phyloP scores from a whole-genome alignment of 2,113 vertebrate species.

The Eulacestoma nigropectus region DNA sequence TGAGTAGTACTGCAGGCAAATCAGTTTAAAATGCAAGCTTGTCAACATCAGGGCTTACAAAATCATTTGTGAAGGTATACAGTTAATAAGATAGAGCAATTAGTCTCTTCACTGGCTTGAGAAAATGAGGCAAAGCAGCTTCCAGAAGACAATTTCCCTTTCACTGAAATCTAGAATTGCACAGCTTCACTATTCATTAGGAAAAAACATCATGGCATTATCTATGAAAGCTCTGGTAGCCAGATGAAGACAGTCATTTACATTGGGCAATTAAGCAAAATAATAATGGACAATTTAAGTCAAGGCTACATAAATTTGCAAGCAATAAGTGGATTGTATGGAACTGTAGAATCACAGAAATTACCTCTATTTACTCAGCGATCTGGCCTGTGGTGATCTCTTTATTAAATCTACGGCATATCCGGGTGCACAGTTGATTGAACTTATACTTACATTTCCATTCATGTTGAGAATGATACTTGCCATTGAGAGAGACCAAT shows the following conservation, averaged over 20 bases:
- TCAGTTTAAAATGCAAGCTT: not conserved
- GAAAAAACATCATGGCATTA: not conserved
- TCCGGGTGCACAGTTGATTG: not conserved
- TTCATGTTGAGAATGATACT: not conserved
- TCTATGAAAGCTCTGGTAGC: not conserved
- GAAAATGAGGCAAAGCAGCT: not conserved
- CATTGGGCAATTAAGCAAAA: not conserved
- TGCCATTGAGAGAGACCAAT: no score
- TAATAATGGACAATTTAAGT: not conserved
- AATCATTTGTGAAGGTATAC: not conserved
- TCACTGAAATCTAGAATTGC: not conserved
- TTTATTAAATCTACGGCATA: not conserved
- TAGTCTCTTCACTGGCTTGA: not conserved
- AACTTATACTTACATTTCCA: not conserved
- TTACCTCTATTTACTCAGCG: not conserved
- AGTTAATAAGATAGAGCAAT: not conserved
- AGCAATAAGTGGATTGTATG: not conserved
- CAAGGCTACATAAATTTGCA: not conserved
- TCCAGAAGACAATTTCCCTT: not conserved
- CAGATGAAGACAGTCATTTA: not conserved
- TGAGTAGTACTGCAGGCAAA: not conserved
- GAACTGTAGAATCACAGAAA: not conserved
- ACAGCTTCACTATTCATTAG: not conserved
- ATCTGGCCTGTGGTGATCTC: not conserved
- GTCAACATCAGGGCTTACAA: not conserved